Evolutionary conservation across 92 coral and sea anemone genomes (phyloP).

Genomic region (Phenganax marumi): DNA sequence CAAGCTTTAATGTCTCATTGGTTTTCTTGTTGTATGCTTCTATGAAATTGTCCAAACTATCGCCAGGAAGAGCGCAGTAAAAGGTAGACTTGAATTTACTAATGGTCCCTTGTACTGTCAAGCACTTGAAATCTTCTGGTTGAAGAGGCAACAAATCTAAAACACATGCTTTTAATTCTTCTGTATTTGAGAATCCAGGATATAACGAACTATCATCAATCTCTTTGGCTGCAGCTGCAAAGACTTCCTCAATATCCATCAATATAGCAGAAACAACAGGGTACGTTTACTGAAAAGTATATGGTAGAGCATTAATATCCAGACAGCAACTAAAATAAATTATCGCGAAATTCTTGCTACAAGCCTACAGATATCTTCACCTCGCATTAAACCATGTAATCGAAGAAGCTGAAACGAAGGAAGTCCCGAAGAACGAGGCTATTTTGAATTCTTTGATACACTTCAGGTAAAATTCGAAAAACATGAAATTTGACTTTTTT

Average conservation of each 20-base stretch:
- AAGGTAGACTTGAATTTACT: slow-evolving; percentile 18
- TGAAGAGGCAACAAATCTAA: slow-evolving; percentile 17
- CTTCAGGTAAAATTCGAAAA: too few relatives aligned
- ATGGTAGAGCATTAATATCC: too few relatives aligned
- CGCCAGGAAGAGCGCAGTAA: slow-evolving; percentile 4
- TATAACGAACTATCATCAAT: not conserved
- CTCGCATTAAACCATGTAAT: too few relatives aligned
- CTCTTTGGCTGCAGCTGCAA: slow-evolving; percentile 22
- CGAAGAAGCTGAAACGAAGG: too few relatives aligned
- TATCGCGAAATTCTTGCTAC: too few relatives aligned
- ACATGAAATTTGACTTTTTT: too few relatives aligned
- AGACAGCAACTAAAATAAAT: too few relatives aligned
- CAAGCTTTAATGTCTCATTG: slow-evolving; percentile 7
- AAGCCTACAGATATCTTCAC: too few relatives aligned
- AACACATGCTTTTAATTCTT: slow-evolving; percentile 15
- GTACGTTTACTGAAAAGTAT: too few relatives aligned
- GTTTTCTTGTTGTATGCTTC: slow-evolving; percentile 16
- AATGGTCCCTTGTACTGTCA: slow-evolving; percentile 20
- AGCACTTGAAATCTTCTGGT: not conserved
- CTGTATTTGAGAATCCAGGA: slow-evolving; percentile 10
- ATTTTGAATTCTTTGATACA: too few relatives aligned
- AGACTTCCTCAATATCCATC: slow-evolving; percentile 13
- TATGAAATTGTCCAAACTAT: slow-evolving; percentile 4
- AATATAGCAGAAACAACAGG: not conserved
- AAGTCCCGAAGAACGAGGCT: too few relatives aligned